phyloP scores from a whole-genome alignment of 2,888 invertebrate species.

The Scotopteryx bipunctaria region DNA sequence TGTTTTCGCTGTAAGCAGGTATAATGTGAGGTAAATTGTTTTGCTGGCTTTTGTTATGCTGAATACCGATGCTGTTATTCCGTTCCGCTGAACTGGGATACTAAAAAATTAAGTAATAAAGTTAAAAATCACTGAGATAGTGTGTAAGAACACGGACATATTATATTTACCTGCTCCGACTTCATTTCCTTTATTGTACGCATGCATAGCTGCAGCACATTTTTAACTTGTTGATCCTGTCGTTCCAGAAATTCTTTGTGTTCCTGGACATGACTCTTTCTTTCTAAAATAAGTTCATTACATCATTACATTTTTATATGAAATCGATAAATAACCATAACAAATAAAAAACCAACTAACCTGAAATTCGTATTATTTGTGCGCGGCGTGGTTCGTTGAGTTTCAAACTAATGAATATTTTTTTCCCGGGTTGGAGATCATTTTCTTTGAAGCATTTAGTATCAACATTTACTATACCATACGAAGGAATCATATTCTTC shows the following conservation, averaged over 20 bases:
- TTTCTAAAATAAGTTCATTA: constrained; percentile 43
- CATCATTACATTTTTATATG: not conserved
- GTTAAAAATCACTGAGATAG: too few relatives aligned
- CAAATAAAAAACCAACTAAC: constrained; percentile 40
- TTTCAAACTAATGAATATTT: constrained; percentile 48
- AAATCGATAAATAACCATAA: not conserved
- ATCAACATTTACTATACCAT: constrained; percentile 54
- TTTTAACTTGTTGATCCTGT: constrained; percentile 57
- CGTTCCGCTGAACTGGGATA: constrained; percentile 21
- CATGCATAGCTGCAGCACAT: constrained; percentile 58
- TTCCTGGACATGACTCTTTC: constrained; percentile 53
- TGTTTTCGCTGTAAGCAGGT: constrained; percentile 37
- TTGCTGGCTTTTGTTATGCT: constrained; percentile 22
- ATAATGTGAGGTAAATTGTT: constrained; percentile 35
- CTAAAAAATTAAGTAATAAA: constrained; percentile 28
- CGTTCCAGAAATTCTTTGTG: constrained; percentile 53
- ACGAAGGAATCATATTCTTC: constrained; percentile 51
- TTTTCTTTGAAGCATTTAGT: constrained; percentile 42
- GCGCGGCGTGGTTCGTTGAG: constrained; percentile 48
- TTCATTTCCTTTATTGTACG: constrained; percentile 61
- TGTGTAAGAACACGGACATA: too few relatives aligned
- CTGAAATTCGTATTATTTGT: constrained; percentile 58
- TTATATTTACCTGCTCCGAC: constrained; percentile 45
- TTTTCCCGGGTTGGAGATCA: constrained; percentile 51
- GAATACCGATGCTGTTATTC: too few relatives aligned